Base-by-base conservation (phyloP, 2,888 invertebrate species). In the Melanchra persicariae region DNA sequence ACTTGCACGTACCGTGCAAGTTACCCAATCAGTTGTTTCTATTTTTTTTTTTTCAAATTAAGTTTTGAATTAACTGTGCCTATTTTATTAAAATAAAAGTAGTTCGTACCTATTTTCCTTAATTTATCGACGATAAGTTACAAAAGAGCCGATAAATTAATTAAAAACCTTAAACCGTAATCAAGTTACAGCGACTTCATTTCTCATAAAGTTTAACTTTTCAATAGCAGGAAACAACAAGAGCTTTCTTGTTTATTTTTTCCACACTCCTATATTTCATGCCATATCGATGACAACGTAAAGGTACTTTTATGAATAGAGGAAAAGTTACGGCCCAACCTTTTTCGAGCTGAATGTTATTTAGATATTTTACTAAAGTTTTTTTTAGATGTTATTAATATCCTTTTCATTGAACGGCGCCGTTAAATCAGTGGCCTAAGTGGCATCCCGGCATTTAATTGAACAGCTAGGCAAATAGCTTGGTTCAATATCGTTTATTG, bases 211-310 rank as follows among this genome's bases (percentile, higher is more conserved):
- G 73, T 81, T 82, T 82, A 83, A 75, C 77, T 77, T 83, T 86
- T 73, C 84, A 85, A 87, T 86, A 85, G 34, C 47, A 61, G 87
- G 85, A 78, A 83, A 74, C 79, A 84, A 82, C 79, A 79, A 59
- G 84, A 82, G 74, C 68, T 78, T 82, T 85, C 85, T 87, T 87
- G 82, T 61, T 64, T 83, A 84, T 85, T 75, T 85, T 84, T 86
- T 82, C 83, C 85, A 79, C 85, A 86, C 79, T 83, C 83, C 84
- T 81, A 86, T 86, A 87, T 88, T 89, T 90, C 88, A 88, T 83
- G 81, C 83, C 74, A 71, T 82, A 84, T 83, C 84, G 85, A 84
- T 84, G 85, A 85, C 80, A 87, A 79, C 82, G 81, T 73, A 85
- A 83, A 87, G 84, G 87, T 87, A 86, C 79, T 83, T 86, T 84